Evolutionary conservation across 2,888 invertebrate genomes (phyloP).

Genomic region (Tipula vernalis): DNA sequence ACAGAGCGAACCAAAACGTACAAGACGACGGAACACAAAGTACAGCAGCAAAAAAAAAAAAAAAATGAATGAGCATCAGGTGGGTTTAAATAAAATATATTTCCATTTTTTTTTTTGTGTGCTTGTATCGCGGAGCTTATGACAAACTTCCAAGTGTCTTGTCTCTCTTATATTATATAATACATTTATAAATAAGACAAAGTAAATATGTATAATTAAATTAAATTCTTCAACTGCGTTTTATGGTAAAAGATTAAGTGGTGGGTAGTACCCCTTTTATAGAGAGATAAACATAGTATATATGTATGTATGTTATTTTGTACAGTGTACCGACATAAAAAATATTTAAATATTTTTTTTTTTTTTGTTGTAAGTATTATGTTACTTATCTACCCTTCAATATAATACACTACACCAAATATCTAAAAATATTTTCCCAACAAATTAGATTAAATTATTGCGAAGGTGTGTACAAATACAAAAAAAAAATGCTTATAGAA

Average conservation of each 20-base stretch:
- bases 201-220: constrained; percentile 4
- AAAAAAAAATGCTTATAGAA: background rate
- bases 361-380: background rate
- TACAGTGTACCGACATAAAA: background rate
- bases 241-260: background rate
- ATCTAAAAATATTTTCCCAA: background rate
- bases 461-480: background rate
- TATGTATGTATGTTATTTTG: background rate
- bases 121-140: background rate
- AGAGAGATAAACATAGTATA: background rate
- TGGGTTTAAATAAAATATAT: background rate
- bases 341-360: background rate
- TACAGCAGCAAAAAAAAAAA: background rate
- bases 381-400: background rate
- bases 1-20: background rate
- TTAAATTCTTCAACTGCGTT: background rate
- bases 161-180: background rate
- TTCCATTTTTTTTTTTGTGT: background rate
- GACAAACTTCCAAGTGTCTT: background rate
- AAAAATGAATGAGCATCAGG: background rate
- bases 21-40: background rate
- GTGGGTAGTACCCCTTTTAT: background rate
- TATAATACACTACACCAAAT: too few relatives aligned
- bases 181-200: background rate
- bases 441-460: background rate